Conservation (phyloP, 2,888 invertebrate genomes). For the Acrocyrtus sp. region DNA sequence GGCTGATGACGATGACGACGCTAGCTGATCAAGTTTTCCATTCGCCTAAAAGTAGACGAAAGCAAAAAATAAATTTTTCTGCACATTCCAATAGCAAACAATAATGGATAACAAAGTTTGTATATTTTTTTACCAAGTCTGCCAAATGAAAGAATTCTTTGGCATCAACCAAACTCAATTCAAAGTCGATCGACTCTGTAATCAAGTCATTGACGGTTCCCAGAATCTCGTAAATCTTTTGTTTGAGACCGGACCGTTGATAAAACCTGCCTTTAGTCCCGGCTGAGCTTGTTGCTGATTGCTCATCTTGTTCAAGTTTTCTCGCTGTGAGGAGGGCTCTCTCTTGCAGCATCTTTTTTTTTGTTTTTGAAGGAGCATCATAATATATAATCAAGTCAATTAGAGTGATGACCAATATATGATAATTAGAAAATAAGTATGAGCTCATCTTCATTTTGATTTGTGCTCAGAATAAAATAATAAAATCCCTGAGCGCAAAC, state of each 20-base stretch:
- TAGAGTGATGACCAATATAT: too few species aligned
- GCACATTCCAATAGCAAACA: too few species aligned
- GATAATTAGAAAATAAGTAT: too few species aligned
- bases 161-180: conserved; percentile 45
- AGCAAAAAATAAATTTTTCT: background rate
- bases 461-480: too few species aligned
- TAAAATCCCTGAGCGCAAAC: too few species aligned
- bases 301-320: conserved; percentile 43
- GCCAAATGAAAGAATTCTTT: conserved; percentile 53
- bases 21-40: conserved; percentile 26
- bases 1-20: background rate
- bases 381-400: background rate
- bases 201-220: conserved; percentile 53
- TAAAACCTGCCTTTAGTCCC: conserved; percentile 43
- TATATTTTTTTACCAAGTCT: conserved; percentile 27
- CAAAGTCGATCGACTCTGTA: conserved; percentile 50
- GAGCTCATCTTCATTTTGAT: background rate
- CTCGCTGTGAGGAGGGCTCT: conserved; percentile 37
- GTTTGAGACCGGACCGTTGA: conserved; percentile 46
- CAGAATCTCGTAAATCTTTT: conserved; percentile 48
- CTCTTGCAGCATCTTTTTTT: conserved; percentile 52
- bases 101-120: too few species aligned
- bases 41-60: conserved; percentile 12
- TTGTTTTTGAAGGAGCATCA: too few species aligned
- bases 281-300: conserved; percentile 1